phyloP scores from a whole-genome alignment of 2,797 vertebrate species.

The Odontamblyopus rebecca region DNA sequence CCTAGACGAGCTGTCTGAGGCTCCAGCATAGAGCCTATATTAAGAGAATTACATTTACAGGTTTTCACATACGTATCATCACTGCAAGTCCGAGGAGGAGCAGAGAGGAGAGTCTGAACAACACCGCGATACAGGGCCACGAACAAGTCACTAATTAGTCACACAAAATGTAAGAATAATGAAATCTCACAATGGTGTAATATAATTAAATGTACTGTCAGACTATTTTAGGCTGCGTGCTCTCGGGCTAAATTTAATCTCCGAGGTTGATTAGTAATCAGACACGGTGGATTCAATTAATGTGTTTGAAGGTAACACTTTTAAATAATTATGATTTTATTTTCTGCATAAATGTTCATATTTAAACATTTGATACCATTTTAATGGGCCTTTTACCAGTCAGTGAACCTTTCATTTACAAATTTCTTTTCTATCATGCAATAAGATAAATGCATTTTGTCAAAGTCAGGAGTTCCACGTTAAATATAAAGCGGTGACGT shows the following conservation, averaged over 20 bases:
- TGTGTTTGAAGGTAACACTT: background rate
- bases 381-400: background rate
- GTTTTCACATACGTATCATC: conserved; percentile 31
- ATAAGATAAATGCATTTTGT: background rate
- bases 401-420: background rate
- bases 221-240: background rate
- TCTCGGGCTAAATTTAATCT: background rate
- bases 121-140: background rate
- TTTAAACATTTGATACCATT: background rate
- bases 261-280: background rate
- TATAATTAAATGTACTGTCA: background rate
- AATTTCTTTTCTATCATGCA: background rate
- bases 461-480: too few relatives aligned
- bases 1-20: conserved; percentile 26
- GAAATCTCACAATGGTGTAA: background rate
- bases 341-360: background rate
- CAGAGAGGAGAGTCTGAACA: conserved; percentile 1
- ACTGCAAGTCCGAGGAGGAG: background rate
- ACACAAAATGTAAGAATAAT: conserved; percentile 6
- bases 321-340: background rate
- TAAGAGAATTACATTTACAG: conserved; percentile 36
- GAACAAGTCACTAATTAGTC: conserved; percentile 11
- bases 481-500: too few relatives aligned
- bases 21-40: conserved; percentile 18
- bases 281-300: background rate